Evolutionary conservation across 2,113 vertebrate genomes (phyloP), one percentile per base, ranked within the genome.

Genomic region (Xerus inauris): DNA sequence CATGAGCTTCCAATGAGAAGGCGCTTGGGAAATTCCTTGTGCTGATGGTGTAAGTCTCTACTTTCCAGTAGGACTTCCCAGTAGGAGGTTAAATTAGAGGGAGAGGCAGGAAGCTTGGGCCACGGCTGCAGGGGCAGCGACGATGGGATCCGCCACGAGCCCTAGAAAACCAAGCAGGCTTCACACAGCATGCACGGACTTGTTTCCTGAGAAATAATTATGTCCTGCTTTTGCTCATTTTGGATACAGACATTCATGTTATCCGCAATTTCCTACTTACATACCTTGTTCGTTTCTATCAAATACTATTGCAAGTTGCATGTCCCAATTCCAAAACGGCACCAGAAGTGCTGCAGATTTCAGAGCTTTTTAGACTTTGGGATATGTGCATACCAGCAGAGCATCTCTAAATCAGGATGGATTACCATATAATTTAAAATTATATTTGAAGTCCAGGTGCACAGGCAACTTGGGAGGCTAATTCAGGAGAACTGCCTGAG

Each of bases 371-470:
- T 51, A 65, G 22, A n/a, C 26, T 87, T 76, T 54, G 20, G 14
- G 26, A 49, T 45, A 28, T 42, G 22, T 35, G 32, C 30, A 75
- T 42, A 45, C 30, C 79, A 67, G 19, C 8, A 19, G 13, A 72
- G 13, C 47, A 54, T 12, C 47, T 32, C 11, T 85, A 10, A 10
- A 51, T 40, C 35, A 89, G 28, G n/a, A 87, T 51, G 12, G 32
- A 88, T 42, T 72, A 59, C 26, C 59, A 42, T 38, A n/a, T 42
- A 76, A 42, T 89, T 92, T 62, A 92, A 96, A 96, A 51, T 72
- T 71, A 32, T 20, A 67, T 75, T 71, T 71, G 75, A 42, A 35
- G 20, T 35, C 42, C 26, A 47, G 51, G 26, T 24, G 9, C 20
- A 19, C 17, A 4, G 47, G 40, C 17, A 62, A 35, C 38, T 16